phyloP scores from a whole-genome alignment of 2,797 vertebrate genomes.

The Enteromius treurensis region DNA sequence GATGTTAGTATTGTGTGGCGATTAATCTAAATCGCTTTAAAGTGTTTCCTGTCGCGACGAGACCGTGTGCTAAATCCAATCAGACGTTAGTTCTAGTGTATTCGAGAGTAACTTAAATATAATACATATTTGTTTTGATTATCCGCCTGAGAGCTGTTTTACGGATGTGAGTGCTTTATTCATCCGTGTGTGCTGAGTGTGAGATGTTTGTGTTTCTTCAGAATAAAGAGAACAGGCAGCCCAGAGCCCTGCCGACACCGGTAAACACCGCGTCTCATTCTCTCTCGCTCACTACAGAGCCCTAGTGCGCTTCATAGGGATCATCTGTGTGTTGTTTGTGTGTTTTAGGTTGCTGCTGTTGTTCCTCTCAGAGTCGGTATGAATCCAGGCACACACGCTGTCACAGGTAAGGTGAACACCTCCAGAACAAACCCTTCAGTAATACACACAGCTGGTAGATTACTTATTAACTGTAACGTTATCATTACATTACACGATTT shows the following conservation, averaged over 20 bases:
- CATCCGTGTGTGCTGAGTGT: not conserved
- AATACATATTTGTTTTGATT: not conserved
- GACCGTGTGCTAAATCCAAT: too few relatives aligned
- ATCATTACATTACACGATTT: too few relatives aligned
- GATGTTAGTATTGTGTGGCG: not conserved
- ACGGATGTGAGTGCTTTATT: not conserved
- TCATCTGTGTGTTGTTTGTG: not conserved
- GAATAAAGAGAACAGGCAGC: constrained; percentile 81
- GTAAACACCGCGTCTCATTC: constrained; percentile 58
- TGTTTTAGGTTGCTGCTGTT: constrained; percentile 19
- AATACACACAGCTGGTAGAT: too few relatives aligned
- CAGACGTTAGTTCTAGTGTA: not conserved
- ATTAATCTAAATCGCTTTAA: not conserved
- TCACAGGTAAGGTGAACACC: constrained; percentile 52
- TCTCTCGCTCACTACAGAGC: not conserved
- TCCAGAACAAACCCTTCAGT: not conserved
- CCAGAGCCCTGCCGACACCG: constrained; percentile 63
- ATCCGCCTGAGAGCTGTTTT: not conserved
- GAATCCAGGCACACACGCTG: not conserved
- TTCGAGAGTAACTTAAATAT: not conserved
- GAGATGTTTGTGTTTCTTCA: constrained; percentile 53
- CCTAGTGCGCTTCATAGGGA: not conserved
- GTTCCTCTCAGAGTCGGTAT: constrained; percentile 9
- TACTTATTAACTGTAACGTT: too few relatives aligned
- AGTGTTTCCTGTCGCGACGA: too few relatives aligned